Evolutionary conservation across 2,888 invertebrate genomes (phyloP), one percentile per base, ranked within the genome.

Genomic region (Tinea trinotella): DNA sequence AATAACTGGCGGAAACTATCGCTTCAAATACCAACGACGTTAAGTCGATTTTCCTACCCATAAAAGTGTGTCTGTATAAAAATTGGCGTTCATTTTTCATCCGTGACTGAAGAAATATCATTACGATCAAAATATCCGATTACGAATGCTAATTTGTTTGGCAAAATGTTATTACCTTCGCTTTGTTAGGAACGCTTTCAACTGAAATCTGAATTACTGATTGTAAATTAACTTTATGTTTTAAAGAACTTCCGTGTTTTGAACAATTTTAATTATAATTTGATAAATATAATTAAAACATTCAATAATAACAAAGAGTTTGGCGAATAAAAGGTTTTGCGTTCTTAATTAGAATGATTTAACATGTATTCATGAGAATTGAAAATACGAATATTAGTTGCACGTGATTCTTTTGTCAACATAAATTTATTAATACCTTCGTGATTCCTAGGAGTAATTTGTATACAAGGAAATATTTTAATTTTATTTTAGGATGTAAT

Each of bases 41-140:
- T 13, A 40, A 40, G 40, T 15, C 3, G 13, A 40, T 13, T 15
- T 40, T 12, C 40, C 40, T n/a, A 40, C 24, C 6, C 3, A 40
- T 12, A 15, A 13, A 13, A 12, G 13, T 6, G 15, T 13, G 13
- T 40, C 40, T n/a, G 3, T n/a, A 35, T 9, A 12, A 35, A 35
- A 35, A 35, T 35, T 17, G 15, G 17, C 17, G 44, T 46, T 17
- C 15, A 46, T 46, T 17, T 40, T 46, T 46, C 19, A 46, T 46
- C 19, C 46, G 17, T 46, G 46, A 46, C 46, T 46, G 46, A 46
- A 46, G 46, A 46, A 46, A 46, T 46, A 46, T 46, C 46, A 46
- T 46, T 46, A 46, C 46, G 46, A 46, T 46, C 46, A 19, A 46
- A 40, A 46, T 46, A 46, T 46, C 46, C 46, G 46, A 46, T 46